Conservation (phyloP, 1,140 invertebrate genomes). For the Diuraphis noxia region DNA sequence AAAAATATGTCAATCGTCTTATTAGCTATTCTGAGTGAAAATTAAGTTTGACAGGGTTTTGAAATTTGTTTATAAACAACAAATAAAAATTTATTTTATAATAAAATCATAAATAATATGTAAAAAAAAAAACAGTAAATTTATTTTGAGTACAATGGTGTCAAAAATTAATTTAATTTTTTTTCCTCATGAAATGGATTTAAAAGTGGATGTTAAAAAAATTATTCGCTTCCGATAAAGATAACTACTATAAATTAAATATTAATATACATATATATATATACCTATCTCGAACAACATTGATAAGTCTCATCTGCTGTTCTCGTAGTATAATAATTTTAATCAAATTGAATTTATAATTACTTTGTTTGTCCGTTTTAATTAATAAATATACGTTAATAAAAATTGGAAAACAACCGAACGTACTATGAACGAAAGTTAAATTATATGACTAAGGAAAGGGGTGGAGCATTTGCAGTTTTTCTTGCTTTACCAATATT, state of each 20-base stretch:
- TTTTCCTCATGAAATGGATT: neutral
- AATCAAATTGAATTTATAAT: conserved; percentile 26
- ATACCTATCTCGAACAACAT: neutral
- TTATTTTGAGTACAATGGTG: neutral
- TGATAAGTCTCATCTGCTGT: neutral
- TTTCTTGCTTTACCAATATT: conserved; percentile 44
- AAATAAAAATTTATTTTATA: neutral
- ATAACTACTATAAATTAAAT: neutral
- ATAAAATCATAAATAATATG: neutral
- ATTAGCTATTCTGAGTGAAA: neutral
- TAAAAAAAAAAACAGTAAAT: neutral
- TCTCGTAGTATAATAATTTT: neutral
- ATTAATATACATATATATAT: too few relatives aligned
- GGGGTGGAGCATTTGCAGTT: conserved; percentile 21
- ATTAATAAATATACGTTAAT: conserved; percentile 16
- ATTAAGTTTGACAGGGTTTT: neutral
- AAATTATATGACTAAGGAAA: neutral
- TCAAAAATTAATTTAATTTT: neutral
- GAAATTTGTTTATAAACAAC: neutral
- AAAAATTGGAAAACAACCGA: neutral
- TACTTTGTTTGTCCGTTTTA: conserved; percentile 4
- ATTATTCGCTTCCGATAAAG: neutral
- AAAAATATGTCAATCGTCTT: neutral
- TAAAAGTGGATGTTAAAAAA: neutral
- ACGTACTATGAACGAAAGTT: neutral